Conservation (phyloP, 2,888 invertebrate genomes). For the Catonia carolina region DNA sequence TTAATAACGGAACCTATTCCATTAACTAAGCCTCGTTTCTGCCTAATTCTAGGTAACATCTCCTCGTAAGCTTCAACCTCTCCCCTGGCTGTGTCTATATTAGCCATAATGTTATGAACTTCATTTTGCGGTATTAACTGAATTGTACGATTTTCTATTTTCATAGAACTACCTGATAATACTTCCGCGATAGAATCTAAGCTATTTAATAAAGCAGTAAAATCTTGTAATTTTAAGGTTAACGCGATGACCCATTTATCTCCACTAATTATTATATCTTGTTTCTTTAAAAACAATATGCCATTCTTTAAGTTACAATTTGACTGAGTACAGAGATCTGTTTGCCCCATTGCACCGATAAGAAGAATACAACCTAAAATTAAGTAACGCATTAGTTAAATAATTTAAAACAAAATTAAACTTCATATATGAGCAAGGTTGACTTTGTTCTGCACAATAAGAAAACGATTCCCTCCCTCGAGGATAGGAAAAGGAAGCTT, state of each 20-base stretch:
- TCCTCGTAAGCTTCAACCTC: background rate
- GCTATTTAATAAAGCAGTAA: background rate
- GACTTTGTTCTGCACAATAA: too few species aligned
- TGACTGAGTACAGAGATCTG: background rate
- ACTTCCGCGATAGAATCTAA: background rate
- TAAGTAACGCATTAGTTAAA: too few species aligned
- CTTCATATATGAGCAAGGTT: too few species aligned
- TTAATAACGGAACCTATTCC: too few species aligned
- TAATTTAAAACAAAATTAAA: too few species aligned
- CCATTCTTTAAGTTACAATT: background rate
- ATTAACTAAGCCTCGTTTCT: background rate
- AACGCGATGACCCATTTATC: background rate
- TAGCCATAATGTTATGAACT: background rate
- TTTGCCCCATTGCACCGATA: too few species aligned
- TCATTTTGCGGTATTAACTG: background rate
- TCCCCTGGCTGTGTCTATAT: background rate
- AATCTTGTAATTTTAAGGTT: background rate
- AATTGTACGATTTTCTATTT: too few species aligned
- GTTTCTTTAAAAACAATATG: background rate
- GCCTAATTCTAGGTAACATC: background rate
- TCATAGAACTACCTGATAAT: too few species aligned
- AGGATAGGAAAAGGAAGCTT: too few species aligned
- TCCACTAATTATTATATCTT: background rate
- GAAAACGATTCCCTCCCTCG: too few species aligned
- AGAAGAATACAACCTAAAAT: too few species aligned